These are phyloP conservation scores for Antechinus flavipes DNA, from an alignment of 2,113 vertebrate genomes.

Conservation along the genomic window DNA sequence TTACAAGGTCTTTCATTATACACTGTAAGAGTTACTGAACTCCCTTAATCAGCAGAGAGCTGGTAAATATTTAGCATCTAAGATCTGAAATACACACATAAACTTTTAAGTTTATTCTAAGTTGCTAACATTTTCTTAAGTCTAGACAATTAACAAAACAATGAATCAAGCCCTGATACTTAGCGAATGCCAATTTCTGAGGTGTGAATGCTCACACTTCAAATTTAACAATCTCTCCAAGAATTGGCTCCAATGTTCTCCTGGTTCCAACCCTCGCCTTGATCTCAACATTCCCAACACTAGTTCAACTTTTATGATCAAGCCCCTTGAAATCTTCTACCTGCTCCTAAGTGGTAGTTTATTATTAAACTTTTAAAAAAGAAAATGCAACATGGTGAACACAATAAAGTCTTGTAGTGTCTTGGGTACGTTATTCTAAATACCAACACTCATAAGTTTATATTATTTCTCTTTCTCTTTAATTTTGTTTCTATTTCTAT, in stretches of 20 bases:
- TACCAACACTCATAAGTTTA: not conserved
- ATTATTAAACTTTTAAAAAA: not conserved
- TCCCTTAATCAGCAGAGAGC: not conserved
- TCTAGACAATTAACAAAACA: not conserved
- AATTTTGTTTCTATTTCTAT: not conserved
- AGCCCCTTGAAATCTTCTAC: not conserved
- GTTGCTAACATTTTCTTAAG: not conserved
- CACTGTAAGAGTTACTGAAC: not conserved
- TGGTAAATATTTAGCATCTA: not conserved
- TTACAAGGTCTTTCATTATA: not conserved
- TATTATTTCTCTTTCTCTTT: not conserved
- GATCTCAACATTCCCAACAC: not conserved
- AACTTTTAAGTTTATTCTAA: not conserved
- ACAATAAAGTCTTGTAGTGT: not conserved
- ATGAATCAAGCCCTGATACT: not conserved
- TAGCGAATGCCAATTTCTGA: not conserved
- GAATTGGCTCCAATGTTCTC: not conserved
- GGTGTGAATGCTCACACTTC: not conserved
- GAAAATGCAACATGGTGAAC: not conserved
- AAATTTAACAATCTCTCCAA: not conserved
- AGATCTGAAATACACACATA: not conserved
- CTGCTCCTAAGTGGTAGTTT: not conserved
- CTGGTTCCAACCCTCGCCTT: not conserved
- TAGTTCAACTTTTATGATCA: not conserved
- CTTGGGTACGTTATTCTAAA: conserved; percentile 4